Evolutionary conservation across 2,888 invertebrate species (phyloP), one percentile per base, ranked within the genome.

Genomic region (Heteromurus nitidus): DNA sequence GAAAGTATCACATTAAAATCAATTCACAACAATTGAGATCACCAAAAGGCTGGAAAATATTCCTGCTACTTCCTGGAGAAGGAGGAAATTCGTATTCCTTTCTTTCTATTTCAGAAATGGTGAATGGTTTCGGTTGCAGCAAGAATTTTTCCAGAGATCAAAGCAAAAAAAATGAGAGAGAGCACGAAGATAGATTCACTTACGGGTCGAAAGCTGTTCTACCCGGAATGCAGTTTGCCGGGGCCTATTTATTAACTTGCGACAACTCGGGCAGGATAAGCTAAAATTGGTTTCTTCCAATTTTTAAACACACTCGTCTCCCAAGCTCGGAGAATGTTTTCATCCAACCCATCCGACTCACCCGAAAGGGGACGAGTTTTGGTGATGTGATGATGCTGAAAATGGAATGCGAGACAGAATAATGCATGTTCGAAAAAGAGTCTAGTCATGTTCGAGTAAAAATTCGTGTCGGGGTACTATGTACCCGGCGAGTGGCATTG

Each of bases 201-300:
- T 70, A 77, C 77, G 69, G 77, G 7, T 70, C 77, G 77, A 77
- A 77, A 77, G 77, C 77, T 70, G 77, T 62, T 77, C 77, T 77
- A 55, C 30, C 67, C 31, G 65, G 58, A 18, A 44, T 36, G 28
- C 42, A 36, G 20, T 11, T 18, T 22, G 16, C 11, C 44, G 18
- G 28, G 72, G 20, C 28, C 47, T 72, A 60, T 60, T 42, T 72
- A 72, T 72, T 60, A 72, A 36, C 22, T 72, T 62, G 18, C 16
- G 2, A n/a, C 2, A 44, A 44, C 44, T n/a, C 44, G 9, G n/a
- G n/a, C n/a, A n/a, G n/a, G n/a, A n/a, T n/a, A n/a, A n/a, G n/a
- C n/a, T n/a, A n/a, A n/a, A n/a, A n/a, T n/a, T n/a, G n/a, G n/a
- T n/a, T n/a, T n/a, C n/a, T n/a, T n/a, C n/a, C n/a, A n/a, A n/a